Evolutionary conservation across 2,797 vertebrate species (phyloP).

Genomic region (Danio choprae): DNA sequence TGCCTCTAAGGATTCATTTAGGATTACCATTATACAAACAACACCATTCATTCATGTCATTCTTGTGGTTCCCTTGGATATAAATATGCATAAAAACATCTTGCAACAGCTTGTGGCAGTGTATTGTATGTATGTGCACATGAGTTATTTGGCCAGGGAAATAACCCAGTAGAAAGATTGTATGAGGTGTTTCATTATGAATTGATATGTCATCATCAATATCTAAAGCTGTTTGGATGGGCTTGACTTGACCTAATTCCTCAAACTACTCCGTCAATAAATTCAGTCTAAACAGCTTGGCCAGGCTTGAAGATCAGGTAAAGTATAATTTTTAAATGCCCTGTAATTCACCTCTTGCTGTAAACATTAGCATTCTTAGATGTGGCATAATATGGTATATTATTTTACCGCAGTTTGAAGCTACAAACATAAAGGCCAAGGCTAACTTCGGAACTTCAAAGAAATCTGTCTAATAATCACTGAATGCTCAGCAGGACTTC

Average conservation of each 20-base stretch:
- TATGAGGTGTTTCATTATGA: neutral
- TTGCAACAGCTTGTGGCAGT: neutral
- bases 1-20: constrained; percentile 27
- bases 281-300: too few relatives aligned
- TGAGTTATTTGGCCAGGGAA: neutral
- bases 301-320: neutral
- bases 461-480: constrained; percentile 1
- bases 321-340: neutral
- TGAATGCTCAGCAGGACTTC: constrained; percentile 2
- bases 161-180: neutral
- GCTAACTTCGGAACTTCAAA: neutral
- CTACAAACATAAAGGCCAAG: neutral
- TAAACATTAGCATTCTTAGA: neutral
- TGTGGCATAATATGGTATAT: neutral
- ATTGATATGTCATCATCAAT: neutral
- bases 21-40: constrained; percentile 25
- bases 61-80: neutral
- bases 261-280: too few relatives aligned
- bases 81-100: constrained; percentile 11
- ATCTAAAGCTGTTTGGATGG: neutral
- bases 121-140: neutral
- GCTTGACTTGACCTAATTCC: too few relatives aligned
- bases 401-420: neutral
- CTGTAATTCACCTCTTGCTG: neutral
- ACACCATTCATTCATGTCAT: neutral